These are phyloP conservation scores for Arbacia lixula DNA, from an alignment of 53 echinoderm and acorn worm species.

Conservation along the genomic window DNA sequence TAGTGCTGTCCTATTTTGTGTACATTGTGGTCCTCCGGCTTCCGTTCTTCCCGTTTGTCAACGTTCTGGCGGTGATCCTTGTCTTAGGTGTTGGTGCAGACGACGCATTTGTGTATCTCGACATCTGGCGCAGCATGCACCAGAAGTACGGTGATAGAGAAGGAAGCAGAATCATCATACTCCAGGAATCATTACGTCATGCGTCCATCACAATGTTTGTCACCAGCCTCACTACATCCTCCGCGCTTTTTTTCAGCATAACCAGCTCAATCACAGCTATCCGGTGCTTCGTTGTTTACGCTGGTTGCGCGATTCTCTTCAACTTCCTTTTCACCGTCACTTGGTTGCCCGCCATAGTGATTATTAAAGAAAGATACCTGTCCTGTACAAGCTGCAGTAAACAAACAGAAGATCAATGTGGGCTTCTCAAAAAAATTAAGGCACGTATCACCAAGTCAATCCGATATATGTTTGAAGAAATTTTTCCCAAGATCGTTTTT, in stretches of 20 bases:
- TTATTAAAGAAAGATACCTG: slow-evolving; percentile 72
- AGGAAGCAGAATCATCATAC: slow-evolving; percentile 37
- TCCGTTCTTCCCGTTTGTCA: slow-evolving; percentile 90
- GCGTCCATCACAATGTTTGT: slow-evolving; percentile 89
- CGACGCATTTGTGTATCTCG: slow-evolving; percentile 86
- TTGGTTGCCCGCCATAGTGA: slow-evolving; percentile 86
- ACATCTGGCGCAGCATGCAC: slow-evolving; percentile 70
- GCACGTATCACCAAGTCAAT: not conserved
- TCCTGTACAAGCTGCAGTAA: not conserved
- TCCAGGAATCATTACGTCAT: slow-evolving; percentile 73
- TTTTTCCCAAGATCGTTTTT: slow-evolving; percentile 69
- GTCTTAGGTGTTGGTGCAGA: slow-evolving; percentile 90
- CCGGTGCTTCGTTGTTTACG: slow-evolving; percentile 82
- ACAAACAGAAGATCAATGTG: not conserved
- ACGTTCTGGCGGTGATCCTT: slow-evolving; percentile 73
- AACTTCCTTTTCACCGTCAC: slow-evolving; percentile 86
- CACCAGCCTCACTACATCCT: slow-evolving; percentile 86
- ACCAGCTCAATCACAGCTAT: slow-evolving; percentile 90
- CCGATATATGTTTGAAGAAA: slow-evolving; percentile 48
- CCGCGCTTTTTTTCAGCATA: slow-evolving; percentile 74
- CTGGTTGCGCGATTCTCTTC: slow-evolving; percentile 80
- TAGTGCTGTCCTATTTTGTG: slow-evolving; percentile 74
- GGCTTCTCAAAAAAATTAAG: not conserved
- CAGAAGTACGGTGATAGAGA: slow-evolving; percentile 8
- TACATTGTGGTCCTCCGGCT: slow-evolving; percentile 71